Base-by-base conservation (phyloP, 1,140 invertebrate species). In the Zaprionus kolodkinae region DNA sequence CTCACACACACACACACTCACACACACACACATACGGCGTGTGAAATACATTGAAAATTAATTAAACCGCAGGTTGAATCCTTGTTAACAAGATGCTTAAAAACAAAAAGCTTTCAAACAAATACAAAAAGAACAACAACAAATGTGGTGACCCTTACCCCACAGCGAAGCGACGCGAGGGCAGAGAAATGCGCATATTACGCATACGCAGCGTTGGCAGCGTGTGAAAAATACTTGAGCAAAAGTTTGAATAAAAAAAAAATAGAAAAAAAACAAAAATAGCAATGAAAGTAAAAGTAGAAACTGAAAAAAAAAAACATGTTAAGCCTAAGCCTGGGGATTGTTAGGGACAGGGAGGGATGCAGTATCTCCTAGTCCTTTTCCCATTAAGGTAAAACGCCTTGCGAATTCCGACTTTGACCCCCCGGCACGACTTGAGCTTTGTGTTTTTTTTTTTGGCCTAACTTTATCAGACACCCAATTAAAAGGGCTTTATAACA, bases 401-500 rank as follows among this genome's bases (percentile, higher is more conserved):
- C 45, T 50, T 50, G 48, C 40, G 33, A 65, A 33, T 25, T 27
- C 38, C 45, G 12, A 50, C 38, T 50, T 33, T 38, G 48, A 35
- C 17, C 64, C 17, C 64, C 66, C 38, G 65, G 50, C 40, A 3
- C 40, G 56, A 76, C 65, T 79, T 73, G 61, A 70, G 69, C 72
- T 74, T 84, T 79, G 59, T 21, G 21, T 21, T 1, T 76, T 86
- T 87, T 76, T 27, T 86, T 87, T 76, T 27, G 75, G 57, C 56
- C 40, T 70, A 88, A 88, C 85, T 88, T 88, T 89, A 88, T 88
- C 84, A 88, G 85, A 84, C 84, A 88, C 84, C 85, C 84, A 88
- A 88, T 88, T 88, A 88, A 88, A 88, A 89, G 85, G 85, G 84
- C 84, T 88, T 88, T 84, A 89, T 89, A 88, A 89, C 84, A 88